Conservation (phyloP, 2,113 vertebrate species). For the Austrofundulus limnaeus region DNA sequence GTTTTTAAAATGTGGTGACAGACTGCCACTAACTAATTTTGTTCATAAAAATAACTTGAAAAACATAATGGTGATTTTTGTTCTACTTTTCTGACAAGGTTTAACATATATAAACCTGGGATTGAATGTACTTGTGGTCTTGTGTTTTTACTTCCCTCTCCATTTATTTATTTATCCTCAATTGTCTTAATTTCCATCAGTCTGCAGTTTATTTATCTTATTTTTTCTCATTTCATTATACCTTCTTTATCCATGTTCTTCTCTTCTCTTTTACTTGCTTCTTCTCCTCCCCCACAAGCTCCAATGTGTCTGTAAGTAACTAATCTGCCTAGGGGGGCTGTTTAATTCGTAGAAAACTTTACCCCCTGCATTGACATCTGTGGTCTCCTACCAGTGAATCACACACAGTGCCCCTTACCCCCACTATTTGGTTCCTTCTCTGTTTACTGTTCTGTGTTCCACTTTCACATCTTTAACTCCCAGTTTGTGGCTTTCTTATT, state of each 20-base stretch:
- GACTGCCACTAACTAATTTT: too few species aligned
- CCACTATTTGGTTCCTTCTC: conserved; percentile 15
- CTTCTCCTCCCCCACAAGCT: conserved; percentile 24
- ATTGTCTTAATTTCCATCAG: background rate
- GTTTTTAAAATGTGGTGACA: too few species aligned
- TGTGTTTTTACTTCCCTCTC: conserved; percentile 21
- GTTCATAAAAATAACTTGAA: too few species aligned
- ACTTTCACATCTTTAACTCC: conserved; percentile 21
- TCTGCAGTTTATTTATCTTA: background rate
- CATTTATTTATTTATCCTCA: conserved; percentile 8
- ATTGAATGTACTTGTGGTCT: conserved; percentile 16
- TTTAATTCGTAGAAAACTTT: conserved; percentile 58
- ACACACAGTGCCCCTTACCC: conserved; percentile 15
- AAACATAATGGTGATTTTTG: too few species aligned
- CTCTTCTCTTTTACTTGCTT: background rate
- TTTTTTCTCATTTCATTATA: background rate
- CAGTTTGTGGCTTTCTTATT: conserved; percentile 16
- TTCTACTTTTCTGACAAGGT: too few species aligned
- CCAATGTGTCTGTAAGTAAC: conserved; percentile 53
- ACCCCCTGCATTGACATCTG: conserved; percentile 73
- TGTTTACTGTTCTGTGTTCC: conserved; percentile 36
- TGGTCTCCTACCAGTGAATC: conserved; percentile 62
- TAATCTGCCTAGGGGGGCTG: conserved; percentile 58
- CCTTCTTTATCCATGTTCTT: conserved; percentile 1
- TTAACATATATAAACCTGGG: conserved; percentile 15